phyloP scores from a whole-genome alignment of 2,888 invertebrate species.

The Brachypalpus laphriformis region DNA sequence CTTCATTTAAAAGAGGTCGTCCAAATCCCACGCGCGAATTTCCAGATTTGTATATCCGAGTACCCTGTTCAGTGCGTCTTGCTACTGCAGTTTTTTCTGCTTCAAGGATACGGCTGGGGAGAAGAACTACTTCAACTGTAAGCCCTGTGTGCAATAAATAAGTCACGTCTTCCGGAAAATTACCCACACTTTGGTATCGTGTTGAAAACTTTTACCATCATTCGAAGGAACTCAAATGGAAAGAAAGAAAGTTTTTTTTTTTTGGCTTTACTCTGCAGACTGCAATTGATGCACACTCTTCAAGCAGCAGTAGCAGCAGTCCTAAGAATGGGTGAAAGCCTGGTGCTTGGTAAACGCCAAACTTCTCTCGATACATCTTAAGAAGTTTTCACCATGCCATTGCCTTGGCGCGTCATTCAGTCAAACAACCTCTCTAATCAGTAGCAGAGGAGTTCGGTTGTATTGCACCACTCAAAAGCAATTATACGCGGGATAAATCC shows the following conservation, averaged over 20 bases:
- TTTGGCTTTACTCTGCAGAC: slow-evolving; percentile 34
- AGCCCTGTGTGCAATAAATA: slow-evolving; percentile 60
- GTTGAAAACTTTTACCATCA: slow-evolving; percentile 56
- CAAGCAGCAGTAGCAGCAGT: neutral
- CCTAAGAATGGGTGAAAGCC: neutral
- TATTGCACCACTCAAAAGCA: slow-evolving; percentile 69
- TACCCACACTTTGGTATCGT: slow-evolving; percentile 65
- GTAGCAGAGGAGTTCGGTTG: slow-evolving; percentile 59
- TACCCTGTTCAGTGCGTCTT: slow-evolving; percentile 38
- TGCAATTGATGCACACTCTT: slow-evolving; percentile 68
- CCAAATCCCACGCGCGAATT: slow-evolving; percentile 39
- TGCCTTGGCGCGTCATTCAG: slow-evolving; percentile 33
- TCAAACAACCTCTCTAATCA: slow-evolving; percentile 71
- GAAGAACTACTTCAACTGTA: slow-evolving; percentile 54
- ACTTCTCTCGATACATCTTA: slow-evolving; percentile 64
- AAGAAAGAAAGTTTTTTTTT: slow-evolving; percentile 40
- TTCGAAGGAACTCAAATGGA: slow-evolving; percentile 64
- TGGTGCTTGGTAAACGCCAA: slow-evolving; percentile 13
- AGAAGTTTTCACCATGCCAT: slow-evolving; percentile 12
- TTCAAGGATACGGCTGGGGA: neutral
- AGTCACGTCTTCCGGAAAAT: slow-evolving; percentile 72
- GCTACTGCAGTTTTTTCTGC: slow-evolving; percentile 10
- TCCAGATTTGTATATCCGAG: slow-evolving; percentile 29
- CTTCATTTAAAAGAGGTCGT: slow-evolving; percentile 52
- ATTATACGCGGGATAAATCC: slow-evolving; percentile 72